Percentiles rank a stretch among this genome's conserved stretches.
These are phyloP conservation scores for Drosophila mercatorum DNA, from an alignment of 2,888 invertebrate species.

Conservation along the genomic window DNA sequence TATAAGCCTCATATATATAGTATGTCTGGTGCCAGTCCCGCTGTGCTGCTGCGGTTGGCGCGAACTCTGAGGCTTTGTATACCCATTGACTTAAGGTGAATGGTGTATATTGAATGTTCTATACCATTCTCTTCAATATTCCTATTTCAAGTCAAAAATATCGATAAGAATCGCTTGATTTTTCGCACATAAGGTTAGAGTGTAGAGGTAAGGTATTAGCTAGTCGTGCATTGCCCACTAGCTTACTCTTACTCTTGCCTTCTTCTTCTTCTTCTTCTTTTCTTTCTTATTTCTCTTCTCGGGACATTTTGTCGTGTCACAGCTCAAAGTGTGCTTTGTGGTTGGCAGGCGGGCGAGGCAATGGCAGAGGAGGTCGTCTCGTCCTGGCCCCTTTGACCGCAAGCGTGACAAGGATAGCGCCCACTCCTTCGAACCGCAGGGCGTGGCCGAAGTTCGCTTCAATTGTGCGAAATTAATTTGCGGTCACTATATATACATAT, in stretches of 20 bases:
- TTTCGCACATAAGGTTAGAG: neutral
- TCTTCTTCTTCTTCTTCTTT: neutral
- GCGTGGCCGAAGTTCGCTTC: slow-evolving; percentile 24
- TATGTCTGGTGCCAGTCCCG: slow-evolving; percentile 12
- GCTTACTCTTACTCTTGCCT: neutral
- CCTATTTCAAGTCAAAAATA: too few relatives aligned
- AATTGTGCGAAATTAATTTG: slow-evolving; percentile 66
- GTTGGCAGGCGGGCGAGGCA: neutral
- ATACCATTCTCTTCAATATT: too few relatives aligned
- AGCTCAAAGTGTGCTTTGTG: neutral
- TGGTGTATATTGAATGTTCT: neutral
- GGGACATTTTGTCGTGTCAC: slow-evolving; percentile 26
- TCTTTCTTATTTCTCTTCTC: neutral
- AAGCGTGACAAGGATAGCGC: slow-evolving; percentile 51
- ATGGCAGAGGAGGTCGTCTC: neutral
- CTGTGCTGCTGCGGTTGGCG: slow-evolving; percentile 13
- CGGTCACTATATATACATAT: slow-evolving; percentile 14
- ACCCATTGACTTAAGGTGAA: neutral
- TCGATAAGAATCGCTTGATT: neutral
- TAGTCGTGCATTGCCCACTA: neutral
- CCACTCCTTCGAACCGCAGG: slow-evolving; percentile 6
- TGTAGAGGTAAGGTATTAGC: neutral
- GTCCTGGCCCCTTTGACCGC: slow-evolving; percentile 30
- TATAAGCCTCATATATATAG: slow-evolving; percentile 13
- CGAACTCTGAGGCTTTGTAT: neutral